Evolutionary conservation across 1,140 invertebrate species (phyloP).

Genomic region (Drosophila bocki): DNA sequence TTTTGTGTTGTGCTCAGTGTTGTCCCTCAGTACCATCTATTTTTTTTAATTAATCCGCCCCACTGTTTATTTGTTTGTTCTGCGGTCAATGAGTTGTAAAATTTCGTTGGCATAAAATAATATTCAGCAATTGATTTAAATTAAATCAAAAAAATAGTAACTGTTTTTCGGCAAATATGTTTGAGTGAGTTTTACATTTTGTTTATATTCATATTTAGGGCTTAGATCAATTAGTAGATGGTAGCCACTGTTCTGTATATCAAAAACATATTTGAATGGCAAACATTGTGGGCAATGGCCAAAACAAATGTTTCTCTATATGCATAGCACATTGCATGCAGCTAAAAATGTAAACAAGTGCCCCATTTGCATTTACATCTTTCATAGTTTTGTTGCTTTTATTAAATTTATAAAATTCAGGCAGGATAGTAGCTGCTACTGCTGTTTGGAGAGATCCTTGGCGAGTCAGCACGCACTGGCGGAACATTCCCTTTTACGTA

Average conservation of each 20-base stretch:
- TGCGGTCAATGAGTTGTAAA: slow-evolving; percentile 47
- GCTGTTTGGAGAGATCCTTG: slow-evolving; percentile 22
- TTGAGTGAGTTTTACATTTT: neutral
- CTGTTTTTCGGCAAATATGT: neutral
- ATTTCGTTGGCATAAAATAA: slow-evolving; percentile 24
- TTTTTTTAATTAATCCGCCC: slow-evolving; percentile 38
- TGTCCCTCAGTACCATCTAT: slow-evolving; percentile 18
- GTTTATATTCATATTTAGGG: slow-evolving; percentile 7
- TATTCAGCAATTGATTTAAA: slow-evolving; percentile 31
- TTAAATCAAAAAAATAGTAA: slow-evolving; percentile 2
- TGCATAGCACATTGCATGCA: slow-evolving; percentile 23
- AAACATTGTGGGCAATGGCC: slow-evolving; percentile 23
- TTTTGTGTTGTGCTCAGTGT: neutral
- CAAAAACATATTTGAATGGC: slow-evolving; percentile 24
- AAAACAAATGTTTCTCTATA: slow-evolving; percentile 7
- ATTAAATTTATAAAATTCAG: slow-evolving; percentile 53
- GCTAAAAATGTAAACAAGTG: slow-evolving; percentile 35
- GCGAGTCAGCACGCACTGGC: slow-evolving; percentile 39
- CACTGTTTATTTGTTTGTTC: slow-evolving; percentile 54
- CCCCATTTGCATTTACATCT: slow-evolving; percentile 49
- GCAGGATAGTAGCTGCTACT: slow-evolving; percentile 2
- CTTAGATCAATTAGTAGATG: slow-evolving; percentile 22
- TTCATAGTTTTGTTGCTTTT: slow-evolving; percentile 24
- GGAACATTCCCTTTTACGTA: slow-evolving; percentile 11
- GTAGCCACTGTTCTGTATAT: neutral